Percentiles rank a stretch among this genome's conserved stretches.
Evolutionary conservation across 2,113 vertebrate species (phyloP).

Genomic region (Platichthys stellatus): DNA sequence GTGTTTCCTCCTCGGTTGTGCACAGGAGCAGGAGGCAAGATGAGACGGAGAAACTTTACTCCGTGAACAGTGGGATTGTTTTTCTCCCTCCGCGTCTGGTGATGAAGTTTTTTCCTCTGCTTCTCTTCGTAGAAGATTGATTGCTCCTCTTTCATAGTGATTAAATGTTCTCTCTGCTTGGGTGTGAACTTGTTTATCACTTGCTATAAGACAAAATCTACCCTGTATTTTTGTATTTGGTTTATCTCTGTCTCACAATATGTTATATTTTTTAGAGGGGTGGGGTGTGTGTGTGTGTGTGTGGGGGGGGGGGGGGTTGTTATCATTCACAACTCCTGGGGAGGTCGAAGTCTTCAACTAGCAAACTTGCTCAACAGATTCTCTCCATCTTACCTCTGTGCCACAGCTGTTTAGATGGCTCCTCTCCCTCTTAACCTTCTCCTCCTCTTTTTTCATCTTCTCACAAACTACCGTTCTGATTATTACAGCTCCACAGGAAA

Average conservation of each 20-base stretch:
- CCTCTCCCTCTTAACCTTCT: not conserved
- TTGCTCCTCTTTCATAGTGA: constrained; percentile 1
- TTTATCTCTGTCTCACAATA: too few species aligned
- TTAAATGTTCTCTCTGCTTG: constrained; percentile 1
- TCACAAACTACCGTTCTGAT: not conserved
- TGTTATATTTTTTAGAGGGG: too few species aligned
- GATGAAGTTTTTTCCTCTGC: constrained; percentile 6
- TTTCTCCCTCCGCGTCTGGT: constrained; percentile 28
- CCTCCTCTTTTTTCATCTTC: not conserved
- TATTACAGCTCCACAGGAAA: not conserved
- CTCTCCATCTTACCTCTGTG: not conserved
- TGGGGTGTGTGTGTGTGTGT: too few species aligned
- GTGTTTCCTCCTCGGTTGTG: constrained; percentile 28
- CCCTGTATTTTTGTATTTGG: too few species aligned
- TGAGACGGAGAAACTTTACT: constrained; percentile 25
- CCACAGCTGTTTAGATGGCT: not conserved
- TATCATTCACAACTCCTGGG: not conserved
- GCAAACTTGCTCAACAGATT: not conserved
- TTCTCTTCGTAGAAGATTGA: constrained; percentile 5
- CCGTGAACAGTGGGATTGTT: constrained; percentile 24
- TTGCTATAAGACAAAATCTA: too few species aligned
- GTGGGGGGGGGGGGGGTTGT: not conserved
- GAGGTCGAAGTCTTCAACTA: not conserved
- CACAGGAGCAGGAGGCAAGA: constrained; percentile 34
- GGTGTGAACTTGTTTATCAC: not conserved